These are phyloP conservation scores for Acanthiza pusilla DNA, from an alignment of 2,797 vertebrate genomes.

Conservation along the genomic window DNA sequence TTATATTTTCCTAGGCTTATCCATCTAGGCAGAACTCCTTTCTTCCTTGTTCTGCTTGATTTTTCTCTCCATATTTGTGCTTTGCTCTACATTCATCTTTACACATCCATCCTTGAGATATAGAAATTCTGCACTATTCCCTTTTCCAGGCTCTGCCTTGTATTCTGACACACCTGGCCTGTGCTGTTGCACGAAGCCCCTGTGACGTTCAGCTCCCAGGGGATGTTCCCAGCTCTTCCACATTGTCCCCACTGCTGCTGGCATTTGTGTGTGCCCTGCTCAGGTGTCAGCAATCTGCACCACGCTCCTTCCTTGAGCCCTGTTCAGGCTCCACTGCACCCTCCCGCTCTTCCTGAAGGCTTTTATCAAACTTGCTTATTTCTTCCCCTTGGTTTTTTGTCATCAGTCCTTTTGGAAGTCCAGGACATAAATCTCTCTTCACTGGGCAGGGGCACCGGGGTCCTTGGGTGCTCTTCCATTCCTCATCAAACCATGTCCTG, in stretches of 20 bases:
- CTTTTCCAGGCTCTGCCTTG: neutral
- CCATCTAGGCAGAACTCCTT: neutral
- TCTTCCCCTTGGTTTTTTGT: neutral
- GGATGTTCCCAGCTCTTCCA: neutral
- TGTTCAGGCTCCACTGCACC: neutral
- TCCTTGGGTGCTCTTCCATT: neutral
- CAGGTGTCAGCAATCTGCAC: neutral
- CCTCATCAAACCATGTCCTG: neutral
- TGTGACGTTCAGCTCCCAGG: neutral
- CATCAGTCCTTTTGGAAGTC: neutral
- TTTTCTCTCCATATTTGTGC: neutral
- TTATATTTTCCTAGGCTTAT: neutral
- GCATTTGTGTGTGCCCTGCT: neutral
- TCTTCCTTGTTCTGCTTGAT: neutral
- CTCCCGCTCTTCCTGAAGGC: neutral
- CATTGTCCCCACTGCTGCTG: neutral
- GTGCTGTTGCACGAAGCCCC: neutral
- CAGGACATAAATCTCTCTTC: neutral
- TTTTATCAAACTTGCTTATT: neutral
- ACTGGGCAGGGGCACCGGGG: rapidly evolving
- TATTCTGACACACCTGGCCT: neutral
- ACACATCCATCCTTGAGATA: neutral
- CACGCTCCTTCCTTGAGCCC: neutral
- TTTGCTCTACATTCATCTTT: neutral
- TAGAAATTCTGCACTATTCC: neutral